Conservation (phyloP, 2,797 vertebrate genomes). For the Hydrocynus forskahlii region DNA sequence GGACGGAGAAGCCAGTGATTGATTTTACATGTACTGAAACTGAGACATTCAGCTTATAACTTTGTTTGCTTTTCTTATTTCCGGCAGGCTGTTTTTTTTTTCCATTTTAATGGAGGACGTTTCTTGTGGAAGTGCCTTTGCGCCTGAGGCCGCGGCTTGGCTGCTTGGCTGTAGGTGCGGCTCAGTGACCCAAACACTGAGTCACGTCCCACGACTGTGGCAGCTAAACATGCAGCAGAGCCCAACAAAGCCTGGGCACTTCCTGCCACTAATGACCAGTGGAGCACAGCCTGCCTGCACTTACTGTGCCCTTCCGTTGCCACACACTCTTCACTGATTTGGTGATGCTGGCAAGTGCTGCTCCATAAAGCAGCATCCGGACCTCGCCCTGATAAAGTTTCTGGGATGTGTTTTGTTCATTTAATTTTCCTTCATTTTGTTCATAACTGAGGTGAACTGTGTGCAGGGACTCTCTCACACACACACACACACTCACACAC, state of each 20-base stretch:
- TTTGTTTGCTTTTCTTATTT: neutral
- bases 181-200: constrained; percentile 59
- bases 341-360: constrained; percentile 11
- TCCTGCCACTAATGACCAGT: constrained; percentile 63
- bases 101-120: neutral
- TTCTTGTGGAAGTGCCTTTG: constrained; percentile 17
- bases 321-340: constrained; percentile 8
- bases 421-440: neutral
- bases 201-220: constrained; percentile 64
- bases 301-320: constrained; percentile 25
- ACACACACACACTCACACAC: neutral
- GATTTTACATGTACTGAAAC: neutral
- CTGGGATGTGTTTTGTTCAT: neutral
- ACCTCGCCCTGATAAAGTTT: neutral
- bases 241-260: constrained; percentile 51
- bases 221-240: constrained; percentile 55
- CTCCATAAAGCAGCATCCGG: neutral
- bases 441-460: constrained; percentile 24
- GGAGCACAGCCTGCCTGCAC: constrained; percentile 18
- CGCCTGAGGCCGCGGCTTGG: constrained; percentile 57
- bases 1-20: neutral
- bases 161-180: constrained; percentile 54
- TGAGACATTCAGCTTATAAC: neutral
- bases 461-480: neutral
- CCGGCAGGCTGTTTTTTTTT: neutral